phyloP scores from a whole-genome alignment of 1,140 invertebrate species.

The Tenebrio molitor region DNA sequence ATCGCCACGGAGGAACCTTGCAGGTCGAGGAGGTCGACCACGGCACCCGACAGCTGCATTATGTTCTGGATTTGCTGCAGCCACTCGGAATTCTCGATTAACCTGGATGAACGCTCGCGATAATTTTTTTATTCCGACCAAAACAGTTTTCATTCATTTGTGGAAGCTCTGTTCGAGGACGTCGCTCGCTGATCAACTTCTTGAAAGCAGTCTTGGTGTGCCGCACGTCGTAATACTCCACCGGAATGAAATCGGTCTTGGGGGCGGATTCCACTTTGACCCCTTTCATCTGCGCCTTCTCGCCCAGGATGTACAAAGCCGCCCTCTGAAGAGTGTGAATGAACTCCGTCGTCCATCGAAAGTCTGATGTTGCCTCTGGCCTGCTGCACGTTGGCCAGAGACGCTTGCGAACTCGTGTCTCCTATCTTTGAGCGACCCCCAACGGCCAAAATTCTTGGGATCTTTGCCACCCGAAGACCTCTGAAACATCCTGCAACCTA shows the following conservation, averaged over 20 bases:
- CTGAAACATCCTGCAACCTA: constrained; percentile 68
- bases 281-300: constrained; percentile 74
- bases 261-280: constrained; percentile 79
- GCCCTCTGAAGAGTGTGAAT: constrained; percentile 81
- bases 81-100: constrained; percentile 97
- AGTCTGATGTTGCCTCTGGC: constrained; percentile 69
- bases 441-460: constrained; percentile 78
- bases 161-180: constrained; percentile 82
- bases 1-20: constrained; percentile 96
- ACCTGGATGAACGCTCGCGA: constrained; percentile 71
- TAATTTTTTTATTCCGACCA: too few species aligned
- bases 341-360: constrained; percentile 78
- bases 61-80: constrained; percentile 89
- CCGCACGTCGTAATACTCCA: constrained; percentile 93
- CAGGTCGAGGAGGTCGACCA: constrained; percentile 94
- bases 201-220: constrained; percentile 96
- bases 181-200: constrained; percentile 84
- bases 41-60: constrained; percentile 90
- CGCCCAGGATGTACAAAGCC: constrained; percentile 84
- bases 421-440: constrained; percentile 84
- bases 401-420: constrained; percentile 77
- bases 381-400: constrained; percentile 71
- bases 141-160: too few species aligned
- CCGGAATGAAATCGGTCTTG: constrained; percentile 92
- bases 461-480: constrained; percentile 81